A percentile compares a stretch with the other conserved stretches of the same genome.
phyloP scores from a whole-genome alignment of 2,113 vertebrate species.

The Limanda limanda region DNA sequence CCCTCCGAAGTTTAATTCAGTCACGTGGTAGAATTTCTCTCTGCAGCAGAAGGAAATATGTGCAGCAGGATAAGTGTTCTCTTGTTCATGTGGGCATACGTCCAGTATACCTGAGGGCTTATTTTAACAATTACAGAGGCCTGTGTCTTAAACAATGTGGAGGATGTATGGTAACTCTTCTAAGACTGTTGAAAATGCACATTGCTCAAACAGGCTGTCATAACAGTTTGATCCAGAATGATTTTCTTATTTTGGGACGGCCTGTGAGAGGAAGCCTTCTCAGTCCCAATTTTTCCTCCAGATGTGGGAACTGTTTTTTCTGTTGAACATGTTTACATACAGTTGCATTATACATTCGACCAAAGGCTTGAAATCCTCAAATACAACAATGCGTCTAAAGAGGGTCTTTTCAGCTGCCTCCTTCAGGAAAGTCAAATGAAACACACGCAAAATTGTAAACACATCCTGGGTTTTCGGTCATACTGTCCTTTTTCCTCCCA shows the following conservation, averaged over 20 bases:
- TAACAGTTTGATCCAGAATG: not conserved
- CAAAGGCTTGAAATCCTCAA: not conserved
- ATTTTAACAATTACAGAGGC: not conserved
- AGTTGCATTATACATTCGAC: not conserved
- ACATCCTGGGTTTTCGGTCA: too few species aligned
- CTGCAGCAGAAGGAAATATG: not conserved
- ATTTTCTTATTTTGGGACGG: not conserved
- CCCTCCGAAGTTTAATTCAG: not conserved
- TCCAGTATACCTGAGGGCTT: not conserved
- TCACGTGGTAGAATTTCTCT: not conserved
- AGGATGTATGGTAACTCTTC: not conserved
- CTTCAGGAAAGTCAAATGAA: not conserved
- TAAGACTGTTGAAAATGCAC: not conserved
- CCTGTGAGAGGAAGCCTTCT: conserved; percentile 2
- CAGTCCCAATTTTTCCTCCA: not conserved
- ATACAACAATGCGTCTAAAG: not conserved
- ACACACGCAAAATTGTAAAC: conserved; percentile 1
- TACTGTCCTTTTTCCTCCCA: not conserved
- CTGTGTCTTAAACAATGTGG: not conserved
- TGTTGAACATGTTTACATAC: conserved; percentile 2
- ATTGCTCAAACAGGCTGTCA: not conserved
- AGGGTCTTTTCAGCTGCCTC: conserved; percentile 16
- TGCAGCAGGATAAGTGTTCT: not conserved
- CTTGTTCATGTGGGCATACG: too few species aligned
- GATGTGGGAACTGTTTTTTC: conserved; percentile 16